phyloP scores from a whole-genome alignment of 2,113 vertebrate genomes.

The Leucosticte australis region DNA sequence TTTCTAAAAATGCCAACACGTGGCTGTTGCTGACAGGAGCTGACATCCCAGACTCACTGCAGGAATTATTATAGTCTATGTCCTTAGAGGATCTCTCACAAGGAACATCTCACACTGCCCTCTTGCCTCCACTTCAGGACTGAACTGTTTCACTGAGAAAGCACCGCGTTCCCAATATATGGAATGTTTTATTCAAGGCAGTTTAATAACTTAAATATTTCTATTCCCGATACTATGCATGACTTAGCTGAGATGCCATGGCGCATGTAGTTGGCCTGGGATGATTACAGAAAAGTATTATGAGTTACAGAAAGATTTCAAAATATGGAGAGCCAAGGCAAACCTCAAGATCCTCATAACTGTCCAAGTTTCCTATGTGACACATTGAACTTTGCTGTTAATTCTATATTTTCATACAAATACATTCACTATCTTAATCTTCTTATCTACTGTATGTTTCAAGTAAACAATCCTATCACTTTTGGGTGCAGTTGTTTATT shows the following conservation, averaged over 20 bases:
- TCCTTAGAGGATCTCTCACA: neutral
- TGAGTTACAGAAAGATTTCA: neutral
- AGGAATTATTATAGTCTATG: neutral
- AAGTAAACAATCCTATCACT: neutral
- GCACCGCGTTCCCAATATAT: neutral
- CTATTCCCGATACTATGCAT: neutral
- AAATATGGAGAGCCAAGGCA: neutral
- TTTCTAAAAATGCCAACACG: neutral
- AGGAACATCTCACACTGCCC: neutral
- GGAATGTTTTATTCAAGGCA: neutral
- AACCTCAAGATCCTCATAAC: neutral
- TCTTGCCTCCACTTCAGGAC: neutral
- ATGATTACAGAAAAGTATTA: neutral
- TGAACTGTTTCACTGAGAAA: neutral
- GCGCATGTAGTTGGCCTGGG: neutral
- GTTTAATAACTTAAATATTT: neutral
- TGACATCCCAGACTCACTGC: neutral
- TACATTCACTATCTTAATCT: neutral
- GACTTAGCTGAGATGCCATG: neutral
- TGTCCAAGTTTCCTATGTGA: neutral
- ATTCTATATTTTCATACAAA: neutral
- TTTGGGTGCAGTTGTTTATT: neutral
- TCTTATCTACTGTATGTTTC: neutral
- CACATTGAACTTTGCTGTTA: neutral
- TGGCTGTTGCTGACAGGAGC: neutral